Evolutionary conservation across 1,140 invertebrate genomes (phyloP), one percentile per base, ranked within the genome.

Genomic region (Pseudoatta argentina): DNA sequence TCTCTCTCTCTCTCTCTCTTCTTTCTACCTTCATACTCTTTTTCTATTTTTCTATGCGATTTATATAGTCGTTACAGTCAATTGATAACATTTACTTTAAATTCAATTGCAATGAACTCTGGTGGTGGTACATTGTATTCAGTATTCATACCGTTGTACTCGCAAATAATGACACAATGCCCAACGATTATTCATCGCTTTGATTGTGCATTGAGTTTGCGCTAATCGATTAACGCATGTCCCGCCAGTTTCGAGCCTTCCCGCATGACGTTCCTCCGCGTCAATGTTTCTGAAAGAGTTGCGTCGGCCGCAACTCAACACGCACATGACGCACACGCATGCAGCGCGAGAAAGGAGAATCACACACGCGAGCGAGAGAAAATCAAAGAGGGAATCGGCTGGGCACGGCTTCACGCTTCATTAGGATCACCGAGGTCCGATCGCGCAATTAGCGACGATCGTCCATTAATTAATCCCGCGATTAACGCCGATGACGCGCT

Each of bases 381-480:
- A 34, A 14, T 76, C 39, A 82, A 21, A 14, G 66, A 72, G 55
- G 24, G 61, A 89, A 86, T 88, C 72, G 78, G 18, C 30, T 16
- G 24, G 30, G n/a, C 27, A 18, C 81, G 85, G 53, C 67, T 82
- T 90, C 81, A 87, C 86, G 90, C 86, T 82, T 88, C 90, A 91
- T 91, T 88, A 91, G 86, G 51, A 79, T 85, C 72, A 73, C 59
- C 44, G 67, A 91, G 85, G 87, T 85, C 44, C 67, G 63, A 91
- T 89, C 88, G 82, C 77, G 90, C 86, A 87, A 91, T 91, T 91
- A 91, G 86, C 82, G 67, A 86, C 78, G 85, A 91, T 91, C 90
- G 83, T 85, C 88, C 88, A 91, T 91, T 89, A 91, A 91, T 91
- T 91, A 91, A 67, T 88, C 59, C 67, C 73, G 67, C 90, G 90